Evolutionary conservation across 2,113 vertebrate species (phyloP).

Genomic region (Tyrannus savana): DNA sequence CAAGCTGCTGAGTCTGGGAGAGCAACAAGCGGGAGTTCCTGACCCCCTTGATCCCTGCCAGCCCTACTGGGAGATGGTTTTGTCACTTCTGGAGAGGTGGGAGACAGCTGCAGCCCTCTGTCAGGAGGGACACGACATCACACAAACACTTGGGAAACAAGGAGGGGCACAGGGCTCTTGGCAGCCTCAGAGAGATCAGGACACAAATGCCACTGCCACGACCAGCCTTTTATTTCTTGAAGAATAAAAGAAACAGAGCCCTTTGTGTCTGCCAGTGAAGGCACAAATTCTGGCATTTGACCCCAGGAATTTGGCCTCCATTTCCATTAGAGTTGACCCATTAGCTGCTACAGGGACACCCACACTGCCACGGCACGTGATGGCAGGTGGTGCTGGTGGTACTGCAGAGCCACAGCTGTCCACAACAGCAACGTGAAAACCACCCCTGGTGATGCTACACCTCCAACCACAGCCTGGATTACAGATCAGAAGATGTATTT

Average conservation of each 20-base stretch:
- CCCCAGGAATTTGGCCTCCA: slow-evolving; percentile 46
- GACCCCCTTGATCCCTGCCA: background rate
- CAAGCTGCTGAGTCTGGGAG: background rate
- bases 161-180: background rate
- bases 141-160: background rate
- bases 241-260: slow-evolving; percentile 49
- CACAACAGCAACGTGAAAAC: background rate
- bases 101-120: background rate
- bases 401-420: background rate
- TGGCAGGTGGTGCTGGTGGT: background rate
- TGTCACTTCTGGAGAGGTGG: background rate
- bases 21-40: background rate
- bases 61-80: background rate
- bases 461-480: background rate
- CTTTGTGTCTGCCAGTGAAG: slow-evolving; percentile 35
- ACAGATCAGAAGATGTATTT: background rate
- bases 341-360: slow-evolving; percentile 11
- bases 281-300: slow-evolving; percentile 38
- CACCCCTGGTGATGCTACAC: background rate
- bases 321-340: background rate
- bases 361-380: background rate
- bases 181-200: slow-evolving; percentile 1
- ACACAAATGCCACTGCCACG: background rate
- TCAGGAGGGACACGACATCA: background rate
- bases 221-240: slow-evolving; percentile 25